Conservation (phyloP, 2,113 vertebrate genomes). For the Ceratotherium simum region DNA sequence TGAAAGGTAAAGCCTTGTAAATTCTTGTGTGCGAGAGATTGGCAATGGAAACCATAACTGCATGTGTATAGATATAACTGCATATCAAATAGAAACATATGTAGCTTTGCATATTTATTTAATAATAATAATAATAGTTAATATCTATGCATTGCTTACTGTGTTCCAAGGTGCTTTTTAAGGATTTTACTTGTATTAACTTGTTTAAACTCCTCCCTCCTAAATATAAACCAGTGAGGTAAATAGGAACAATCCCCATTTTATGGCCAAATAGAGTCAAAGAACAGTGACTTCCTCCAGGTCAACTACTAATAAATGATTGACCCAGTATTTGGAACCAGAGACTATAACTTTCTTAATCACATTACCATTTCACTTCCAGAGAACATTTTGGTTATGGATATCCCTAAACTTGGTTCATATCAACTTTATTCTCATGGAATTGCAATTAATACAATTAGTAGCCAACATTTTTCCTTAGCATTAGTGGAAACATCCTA, state of each 20-base stretch:
- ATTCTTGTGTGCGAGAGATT: background rate
- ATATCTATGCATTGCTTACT: background rate
- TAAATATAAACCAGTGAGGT: background rate
- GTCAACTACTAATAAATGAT: background rate
- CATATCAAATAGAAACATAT: background rate
- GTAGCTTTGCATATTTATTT: background rate
- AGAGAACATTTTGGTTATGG: background rate
- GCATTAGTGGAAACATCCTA: background rate
- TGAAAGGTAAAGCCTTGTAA: background rate
- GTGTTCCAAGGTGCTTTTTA: background rate
- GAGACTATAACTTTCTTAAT: background rate
- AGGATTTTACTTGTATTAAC: background rate
- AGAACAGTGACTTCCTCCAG: background rate
- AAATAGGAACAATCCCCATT: background rate
- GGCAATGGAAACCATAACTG: background rate
- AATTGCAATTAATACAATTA: background rate
- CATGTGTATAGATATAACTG: background rate
- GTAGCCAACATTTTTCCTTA: background rate
- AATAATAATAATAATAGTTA: background rate
- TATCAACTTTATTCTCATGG: background rate
- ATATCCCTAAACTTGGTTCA: background rate
- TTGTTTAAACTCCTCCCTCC: background rate
- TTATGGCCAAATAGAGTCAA: background rate
- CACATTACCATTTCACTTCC: background rate
- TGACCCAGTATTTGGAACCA: background rate